Base-by-base conservation (phyloP, 2,888 invertebrate species). In the Dendrolimus pini region DNA sequence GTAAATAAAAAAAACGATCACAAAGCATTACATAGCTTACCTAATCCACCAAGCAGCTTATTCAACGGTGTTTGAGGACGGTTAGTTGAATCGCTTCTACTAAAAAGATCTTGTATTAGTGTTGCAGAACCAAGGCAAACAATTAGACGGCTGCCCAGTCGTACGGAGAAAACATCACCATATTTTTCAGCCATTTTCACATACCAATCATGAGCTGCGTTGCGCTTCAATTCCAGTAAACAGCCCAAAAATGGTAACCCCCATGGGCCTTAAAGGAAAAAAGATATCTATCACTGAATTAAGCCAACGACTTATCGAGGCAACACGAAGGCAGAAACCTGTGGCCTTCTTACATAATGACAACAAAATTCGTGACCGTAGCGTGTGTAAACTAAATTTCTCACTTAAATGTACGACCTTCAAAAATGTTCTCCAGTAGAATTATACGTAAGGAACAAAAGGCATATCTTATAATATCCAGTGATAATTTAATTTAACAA, bases 101-200 rank as follows among this genome's bases (percentile, higher is more conserved):
- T 91, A 80, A 97, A 96, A 41, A 95, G 93, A 69, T 96, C 94
- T 60, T 95, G 92, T 71, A 97, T 94, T 72, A 94, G 89, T 72
- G 93, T 93, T 75, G 95, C 93, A 78, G 96, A 96, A 79, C 94
- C 94, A 65, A 97, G 89, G 57, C 97, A 95, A 41, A 97, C 95
- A 14, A 95, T 92, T 57, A 95, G 89, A 73, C 96, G 95, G 57
- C 92, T 93, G 52, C 97, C 97, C 53, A 96, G 86, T 55, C 93
- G 89, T 3, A 96, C 92, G 58, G 95, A 95, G 80, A 95, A 95
- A 60, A 96, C 86, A 9, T 94, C 92, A 0, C 97, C 97, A 77
- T 95, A 96, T 66, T 92, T 92, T 56, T 92, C 93, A 30, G 96
- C 95, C 53, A 96, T 86, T 52, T 93, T 87, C 8, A 95, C 91